phyloP scores from a whole-genome alignment of 1,140 invertebrate species.

The Onthophagus taurus region DNA sequence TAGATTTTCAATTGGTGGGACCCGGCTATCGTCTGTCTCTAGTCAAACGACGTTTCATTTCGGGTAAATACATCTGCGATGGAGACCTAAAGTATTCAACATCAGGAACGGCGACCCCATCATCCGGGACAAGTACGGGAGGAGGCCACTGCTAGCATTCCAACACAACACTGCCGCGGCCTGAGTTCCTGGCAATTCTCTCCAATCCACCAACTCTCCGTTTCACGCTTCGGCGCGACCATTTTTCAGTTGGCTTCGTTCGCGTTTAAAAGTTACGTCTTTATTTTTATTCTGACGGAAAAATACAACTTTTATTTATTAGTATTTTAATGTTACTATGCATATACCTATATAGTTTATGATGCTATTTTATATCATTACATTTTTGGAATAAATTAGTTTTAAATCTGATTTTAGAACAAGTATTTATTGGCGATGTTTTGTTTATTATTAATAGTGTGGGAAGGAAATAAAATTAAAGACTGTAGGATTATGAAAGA shows the following conservation, averaged over 20 bases:
- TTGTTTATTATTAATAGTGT: background rate
- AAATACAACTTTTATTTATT: constrained; percentile 22
- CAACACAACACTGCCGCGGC: constrained; percentile 23
- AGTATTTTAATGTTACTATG: constrained; percentile 28
- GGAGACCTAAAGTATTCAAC: constrained; percentile 52
- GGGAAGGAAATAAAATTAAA: background rate
- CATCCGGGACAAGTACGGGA: constrained; percentile 24
- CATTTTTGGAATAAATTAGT: constrained; percentile 15
- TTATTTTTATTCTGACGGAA: constrained; percentile 9
- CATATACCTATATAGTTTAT: constrained; percentile 32
- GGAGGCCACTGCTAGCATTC: constrained; percentile 34
- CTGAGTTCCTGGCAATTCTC: background rate
- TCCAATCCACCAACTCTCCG: background rate
- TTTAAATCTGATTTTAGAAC: no score
- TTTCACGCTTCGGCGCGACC: constrained; percentile 14
- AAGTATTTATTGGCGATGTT: no score
- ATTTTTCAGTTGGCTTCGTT: constrained; percentile 15
- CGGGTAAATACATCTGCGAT: constrained; percentile 86
- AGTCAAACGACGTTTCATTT: constrained; percentile 88
- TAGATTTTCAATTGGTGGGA: constrained; percentile 85
- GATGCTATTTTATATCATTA: constrained; percentile 32
- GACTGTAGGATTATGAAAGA: background rate
- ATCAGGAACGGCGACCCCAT: constrained; percentile 22
- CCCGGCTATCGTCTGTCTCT: constrained; percentile 86
- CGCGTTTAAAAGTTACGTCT: constrained; percentile 6